A percentile compares a stretch with the other conserved stretches of the same genome.
Conservation (phyloP, 2,797 vertebrate genomes). For the Trachurus trachurus region DNA sequence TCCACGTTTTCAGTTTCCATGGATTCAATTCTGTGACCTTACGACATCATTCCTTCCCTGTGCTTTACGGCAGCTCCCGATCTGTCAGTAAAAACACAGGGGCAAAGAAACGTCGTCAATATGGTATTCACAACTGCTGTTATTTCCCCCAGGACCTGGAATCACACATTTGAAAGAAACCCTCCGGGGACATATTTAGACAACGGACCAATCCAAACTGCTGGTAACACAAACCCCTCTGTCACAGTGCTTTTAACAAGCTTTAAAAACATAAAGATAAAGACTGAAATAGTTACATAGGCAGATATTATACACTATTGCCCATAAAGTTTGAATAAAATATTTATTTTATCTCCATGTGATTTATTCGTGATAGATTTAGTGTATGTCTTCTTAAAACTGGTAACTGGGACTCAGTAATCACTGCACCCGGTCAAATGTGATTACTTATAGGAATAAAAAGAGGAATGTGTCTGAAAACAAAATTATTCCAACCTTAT, state of each 20-base stretch:
- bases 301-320: background rate
- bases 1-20: conserved; percentile 40
- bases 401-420: no score
- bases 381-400: no score
- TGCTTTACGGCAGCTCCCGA: conserved; percentile 41
- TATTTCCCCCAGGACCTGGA: conserved; percentile 76
- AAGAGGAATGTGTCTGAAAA: no score
- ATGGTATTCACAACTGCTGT: conserved; percentile 69
- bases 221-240: conserved; percentile 57
- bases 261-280: conserved; percentile 38
- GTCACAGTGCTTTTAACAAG: conserved; percentile 57
- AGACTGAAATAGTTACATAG: background rate
- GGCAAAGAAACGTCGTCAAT: conserved; percentile 65
- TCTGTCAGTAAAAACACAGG: conserved; percentile 60
- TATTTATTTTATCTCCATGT: no score
- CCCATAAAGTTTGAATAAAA: no score
- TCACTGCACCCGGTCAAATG: no score
- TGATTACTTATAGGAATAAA: no score
- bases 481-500: no score
- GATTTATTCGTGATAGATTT: no score
- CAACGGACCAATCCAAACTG: conserved; percentile 52
- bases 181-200: conserved; percentile 61
- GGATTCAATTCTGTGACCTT: conserved; percentile 51
- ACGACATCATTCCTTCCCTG: conserved; percentile 30
- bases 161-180: conserved; percentile 70